phyloP scores from a whole-genome alignment of 2,888 invertebrate species.

The Glaucopsyche alexis region DNA sequence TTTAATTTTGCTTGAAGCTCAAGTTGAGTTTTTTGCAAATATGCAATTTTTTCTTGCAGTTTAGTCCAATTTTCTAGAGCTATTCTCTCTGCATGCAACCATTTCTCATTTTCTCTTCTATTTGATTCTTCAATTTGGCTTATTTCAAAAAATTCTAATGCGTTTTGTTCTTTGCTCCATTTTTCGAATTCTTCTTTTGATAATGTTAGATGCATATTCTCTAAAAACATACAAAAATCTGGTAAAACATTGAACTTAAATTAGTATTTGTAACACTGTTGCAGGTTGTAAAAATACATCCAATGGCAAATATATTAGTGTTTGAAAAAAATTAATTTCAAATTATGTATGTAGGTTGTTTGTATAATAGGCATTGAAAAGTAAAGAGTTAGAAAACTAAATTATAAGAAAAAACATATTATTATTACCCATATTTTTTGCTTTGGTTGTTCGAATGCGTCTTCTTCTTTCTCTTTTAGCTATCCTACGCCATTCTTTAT shows the following conservation, averaged over 20 bases:
- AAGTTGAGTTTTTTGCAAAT: conserved; percentile 77
- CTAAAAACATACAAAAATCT: background rate
- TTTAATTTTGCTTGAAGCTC: conserved; percentile 80
- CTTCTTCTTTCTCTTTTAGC: conserved; percentile 87
- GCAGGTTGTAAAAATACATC: too few species aligned
- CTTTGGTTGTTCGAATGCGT: conserved; percentile 80
- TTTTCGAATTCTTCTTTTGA: conserved; percentile 66
- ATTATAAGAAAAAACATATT: background rate
- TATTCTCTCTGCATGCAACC: conserved; percentile 83
- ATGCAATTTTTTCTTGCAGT: conserved; percentile 78
- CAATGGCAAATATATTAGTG: too few species aligned
- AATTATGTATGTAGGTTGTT: too few species aligned
- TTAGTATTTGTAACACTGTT: too few species aligned
- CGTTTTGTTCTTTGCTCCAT: conserved; percentile 76
- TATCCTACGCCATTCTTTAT: conserved; percentile 85
- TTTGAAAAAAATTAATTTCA: too few species aligned
- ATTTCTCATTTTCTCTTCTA: conserved; percentile 80
- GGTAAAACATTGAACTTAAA: background rate
- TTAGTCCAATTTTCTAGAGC: conserved; percentile 83
- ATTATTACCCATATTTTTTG: conserved; percentile 77
- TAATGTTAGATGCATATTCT: conserved; percentile 7
- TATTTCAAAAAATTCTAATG: conserved; percentile 72
- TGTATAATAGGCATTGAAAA: too few species aligned
- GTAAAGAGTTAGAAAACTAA: background rate
- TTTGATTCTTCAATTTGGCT: conserved; percentile 78